Evolutionary conservation across 2,888 invertebrate genomes (phyloP), one percentile per base, ranked within the genome.

Genomic region (Polyommatus icarus): DNA sequence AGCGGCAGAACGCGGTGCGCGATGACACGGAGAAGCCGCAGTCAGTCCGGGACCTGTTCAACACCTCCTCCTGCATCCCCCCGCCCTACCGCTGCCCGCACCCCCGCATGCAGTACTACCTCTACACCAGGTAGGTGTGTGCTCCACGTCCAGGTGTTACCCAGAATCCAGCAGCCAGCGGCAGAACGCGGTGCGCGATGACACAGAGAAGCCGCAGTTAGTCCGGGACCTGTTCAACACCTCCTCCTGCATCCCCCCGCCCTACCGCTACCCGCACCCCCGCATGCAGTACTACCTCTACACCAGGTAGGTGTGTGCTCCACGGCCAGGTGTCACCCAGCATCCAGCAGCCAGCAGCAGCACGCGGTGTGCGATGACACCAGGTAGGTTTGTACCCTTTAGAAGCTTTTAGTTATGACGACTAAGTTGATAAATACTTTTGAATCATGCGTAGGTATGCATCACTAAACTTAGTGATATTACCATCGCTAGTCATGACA

Each of bases 11-110:
- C 76, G 82, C 80, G 76, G 83, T 85, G 18, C 84, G 84, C 46
- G 82, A 83, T 12, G 84, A 61, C 84, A 87, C 86, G 32, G 91
- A 94, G 82, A 91, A 92, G 80, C 91, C 95, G 0, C 94, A 96
- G 84, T 95, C 95, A 54, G 91, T 96, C 57, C 93, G 93, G 79
- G 96, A 97, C 83, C 93, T 97, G 7, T 96, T 96, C 86, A 97
- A 97, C 85, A 97, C 97, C 5, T 95, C 96, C 4, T 98, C 98
- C 6, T 98, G 98, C 85, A 96, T 98, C 78, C 96, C 96, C 78
- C 97, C 96, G 72, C 98, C 98, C 0, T 97, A 95, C 86, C 95
- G 95, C 77, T 98, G 98, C 89, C 98, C 98, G 15, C 97, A 98
- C 90, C 97, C 96, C 0, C 96, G 96, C 86, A 98, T 98, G 87